Conservation (phyloP, 2,888 invertebrate genomes). For the Pyrocoelia pectoralis region DNA sequence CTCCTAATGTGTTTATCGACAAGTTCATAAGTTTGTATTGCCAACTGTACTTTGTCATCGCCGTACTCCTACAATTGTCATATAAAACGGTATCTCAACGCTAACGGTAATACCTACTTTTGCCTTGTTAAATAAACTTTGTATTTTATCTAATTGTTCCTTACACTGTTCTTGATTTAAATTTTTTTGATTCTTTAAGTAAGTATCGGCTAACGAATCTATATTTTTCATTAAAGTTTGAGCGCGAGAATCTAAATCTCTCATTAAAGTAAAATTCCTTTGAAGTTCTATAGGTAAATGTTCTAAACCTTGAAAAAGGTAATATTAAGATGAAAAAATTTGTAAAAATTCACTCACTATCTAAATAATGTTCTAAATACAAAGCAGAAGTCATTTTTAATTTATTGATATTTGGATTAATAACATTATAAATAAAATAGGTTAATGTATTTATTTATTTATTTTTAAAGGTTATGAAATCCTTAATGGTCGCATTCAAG, state of each 20-base stretch:
- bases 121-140: slow-evolving; percentile 90
- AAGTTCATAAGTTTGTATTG: slow-evolving; percentile 97
- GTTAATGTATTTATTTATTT: not conserved
- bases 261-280: slow-evolving; percentile 94
- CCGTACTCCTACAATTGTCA: slow-evolving; percentile 75
- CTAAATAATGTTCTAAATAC: slow-evolving; percentile 95
- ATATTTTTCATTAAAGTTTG: slow-evolving; percentile 91
- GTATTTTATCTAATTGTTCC: slow-evolving; percentile 84
- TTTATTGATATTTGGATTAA: not conserved
- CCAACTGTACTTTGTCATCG: slow-evolving; percentile 96
- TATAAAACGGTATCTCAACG: not conserved
- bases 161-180: slow-evolving; percentile 81
- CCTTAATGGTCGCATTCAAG: too few relatives aligned
- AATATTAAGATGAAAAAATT: not conserved
- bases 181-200: slow-evolving; percentile 75
- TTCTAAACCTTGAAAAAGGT: slow-evolving; percentile 80
- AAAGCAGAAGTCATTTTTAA: slow-evolving; percentile 89
- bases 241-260: slow-evolving; percentile 92
- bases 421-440: not conserved
- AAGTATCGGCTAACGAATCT: slow-evolving; percentile 85
- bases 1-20: slow-evolving; percentile 97
- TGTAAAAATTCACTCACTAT: slow-evolving; percentile 69
- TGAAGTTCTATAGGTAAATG: slow-evolving; percentile 94
- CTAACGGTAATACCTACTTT: slow-evolving; percentile 62
- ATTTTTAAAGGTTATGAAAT: too few relatives aligned